These are phyloP conservation scores for Idaea aversata DNA, from an alignment of 2,888 invertebrate genomes.

Conservation along the genomic window DNA sequence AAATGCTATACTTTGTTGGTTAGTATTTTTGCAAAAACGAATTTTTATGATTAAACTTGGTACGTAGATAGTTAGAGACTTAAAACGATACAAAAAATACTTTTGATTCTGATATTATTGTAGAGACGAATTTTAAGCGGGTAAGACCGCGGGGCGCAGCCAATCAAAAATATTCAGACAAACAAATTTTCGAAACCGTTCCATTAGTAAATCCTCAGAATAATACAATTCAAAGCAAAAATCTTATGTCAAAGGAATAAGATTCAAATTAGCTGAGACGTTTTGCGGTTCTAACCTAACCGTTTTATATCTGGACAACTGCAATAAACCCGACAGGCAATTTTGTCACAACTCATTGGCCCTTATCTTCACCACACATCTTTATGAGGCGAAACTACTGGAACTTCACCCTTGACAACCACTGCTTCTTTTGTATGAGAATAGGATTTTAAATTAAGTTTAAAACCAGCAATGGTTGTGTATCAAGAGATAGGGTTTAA, in stretches of 20 bases:
- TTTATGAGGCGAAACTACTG: not conserved
- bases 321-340: conserved; percentile 29
- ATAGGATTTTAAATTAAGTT: not conserved
- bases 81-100: no score
- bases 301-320: conserved; percentile 21
- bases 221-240: not conserved
- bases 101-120: no score
- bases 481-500: not conserved
- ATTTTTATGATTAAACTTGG: no score
- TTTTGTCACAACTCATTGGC: conserved; percentile 30
- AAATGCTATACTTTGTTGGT: no score
- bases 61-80: no score
- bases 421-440: not conserved
- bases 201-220: not conserved
- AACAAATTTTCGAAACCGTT: not conserved
- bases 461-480: not conserved
- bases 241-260: not conserved
- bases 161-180: not conserved
- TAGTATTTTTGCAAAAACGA: no score
- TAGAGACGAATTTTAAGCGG: no score
- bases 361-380: conserved; percentile 29
- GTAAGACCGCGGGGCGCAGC: no score
- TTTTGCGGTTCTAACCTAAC: conserved; percentile 3
- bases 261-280: not conserved
- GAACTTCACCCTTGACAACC: not conserved